These are phyloP conservation scores for Xiphorhynchus erythropygius DNA, from an alignment of 2,797 vertebrate species.

Conservation along the genomic window DNA sequence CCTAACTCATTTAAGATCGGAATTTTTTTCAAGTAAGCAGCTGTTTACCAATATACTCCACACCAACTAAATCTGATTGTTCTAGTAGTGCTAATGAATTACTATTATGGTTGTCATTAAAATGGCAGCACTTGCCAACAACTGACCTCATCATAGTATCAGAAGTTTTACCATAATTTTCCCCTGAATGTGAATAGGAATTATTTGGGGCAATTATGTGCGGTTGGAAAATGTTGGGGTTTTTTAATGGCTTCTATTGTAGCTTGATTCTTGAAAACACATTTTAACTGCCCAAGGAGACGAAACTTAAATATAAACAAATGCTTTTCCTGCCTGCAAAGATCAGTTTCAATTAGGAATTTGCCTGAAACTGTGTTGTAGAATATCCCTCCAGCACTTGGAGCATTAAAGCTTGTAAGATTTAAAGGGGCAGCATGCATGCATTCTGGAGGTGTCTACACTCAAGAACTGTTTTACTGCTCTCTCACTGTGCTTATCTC, in stretches of 20 bases:
- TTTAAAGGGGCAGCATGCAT: not conserved
- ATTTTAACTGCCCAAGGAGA: not conserved
- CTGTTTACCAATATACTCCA: not conserved
- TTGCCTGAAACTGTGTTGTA: not conserved
- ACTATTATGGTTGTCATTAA: slow-evolving; percentile 15
- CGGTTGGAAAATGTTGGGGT: slow-evolving; percentile 2
- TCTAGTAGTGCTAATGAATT: not conserved
- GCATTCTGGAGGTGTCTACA: not conserved
- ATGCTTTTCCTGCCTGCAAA: slow-evolving; percentile 13
- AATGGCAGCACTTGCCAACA: not conserved
- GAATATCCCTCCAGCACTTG: not conserved
- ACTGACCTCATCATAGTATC: slow-evolving; percentile 3
- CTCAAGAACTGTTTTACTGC: not conserved
- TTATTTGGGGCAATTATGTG: slow-evolving; percentile 32
- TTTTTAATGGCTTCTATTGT: slow-evolving; percentile 34
- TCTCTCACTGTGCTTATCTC: slow-evolving; percentile 25
- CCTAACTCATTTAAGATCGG: not conserved
- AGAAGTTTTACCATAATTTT: slow-evolving; percentile 11
- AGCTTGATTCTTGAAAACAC: slow-evolving; percentile 21
- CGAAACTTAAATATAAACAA: slow-evolving; percentile 9
- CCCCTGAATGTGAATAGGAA: slow-evolving; percentile 38
- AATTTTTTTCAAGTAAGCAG: not conserved
- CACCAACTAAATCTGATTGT: not conserved
- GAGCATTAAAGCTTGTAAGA: not conserved
- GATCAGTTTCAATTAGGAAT: slow-evolving; percentile 36